A percentile compares a stretch with the other conserved stretches of the same genome.
Evolutionary conservation across 2,113 vertebrate genomes (phyloP).

Genomic region (Aplodontia rufa): DNA sequence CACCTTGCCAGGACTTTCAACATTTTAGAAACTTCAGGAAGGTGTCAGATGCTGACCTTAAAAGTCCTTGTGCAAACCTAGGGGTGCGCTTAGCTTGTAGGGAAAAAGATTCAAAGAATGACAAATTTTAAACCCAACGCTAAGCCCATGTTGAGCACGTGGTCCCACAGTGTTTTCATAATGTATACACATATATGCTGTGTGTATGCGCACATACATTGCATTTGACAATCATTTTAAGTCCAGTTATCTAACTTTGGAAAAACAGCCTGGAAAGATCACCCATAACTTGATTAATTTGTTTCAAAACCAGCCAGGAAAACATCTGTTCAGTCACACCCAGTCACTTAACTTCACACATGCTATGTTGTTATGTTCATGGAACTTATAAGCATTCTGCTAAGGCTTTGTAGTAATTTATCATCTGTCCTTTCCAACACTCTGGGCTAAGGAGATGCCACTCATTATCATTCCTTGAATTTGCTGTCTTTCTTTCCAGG

Average conservation of each 20-base stretch:
- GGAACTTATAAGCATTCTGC: conserved; percentile 32
- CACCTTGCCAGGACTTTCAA: background rate
- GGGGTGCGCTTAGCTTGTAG: background rate
- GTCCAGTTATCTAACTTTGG: background rate
- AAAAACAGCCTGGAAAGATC: background rate
- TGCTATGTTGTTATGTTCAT: background rate
- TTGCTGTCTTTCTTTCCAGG: conserved; percentile 36
- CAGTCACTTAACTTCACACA: conserved; percentile 16
- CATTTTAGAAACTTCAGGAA: background rate
- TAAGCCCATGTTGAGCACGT: background rate
- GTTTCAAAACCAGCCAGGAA: conserved; percentile 28
- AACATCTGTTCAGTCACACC: conserved; percentile 33
- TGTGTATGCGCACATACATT: background rate
- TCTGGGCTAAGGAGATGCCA: conserved; percentile 32
- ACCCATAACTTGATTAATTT: conserved; percentile 31
- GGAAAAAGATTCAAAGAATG: background rate
- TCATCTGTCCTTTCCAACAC: conserved; percentile 15
- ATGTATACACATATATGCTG: background rate
- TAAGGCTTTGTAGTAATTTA: conserved; percentile 36
- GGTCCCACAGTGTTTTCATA: background rate
- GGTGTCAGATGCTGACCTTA: background rate
- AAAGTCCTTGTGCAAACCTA: background rate
- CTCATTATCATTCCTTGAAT: conserved; percentile 52
- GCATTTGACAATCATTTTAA: background rate
- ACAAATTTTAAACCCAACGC: background rate